phyloP scores from a whole-genome alignment of 1,140 invertebrate species.

The Xylocopa sonorina region DNA sequence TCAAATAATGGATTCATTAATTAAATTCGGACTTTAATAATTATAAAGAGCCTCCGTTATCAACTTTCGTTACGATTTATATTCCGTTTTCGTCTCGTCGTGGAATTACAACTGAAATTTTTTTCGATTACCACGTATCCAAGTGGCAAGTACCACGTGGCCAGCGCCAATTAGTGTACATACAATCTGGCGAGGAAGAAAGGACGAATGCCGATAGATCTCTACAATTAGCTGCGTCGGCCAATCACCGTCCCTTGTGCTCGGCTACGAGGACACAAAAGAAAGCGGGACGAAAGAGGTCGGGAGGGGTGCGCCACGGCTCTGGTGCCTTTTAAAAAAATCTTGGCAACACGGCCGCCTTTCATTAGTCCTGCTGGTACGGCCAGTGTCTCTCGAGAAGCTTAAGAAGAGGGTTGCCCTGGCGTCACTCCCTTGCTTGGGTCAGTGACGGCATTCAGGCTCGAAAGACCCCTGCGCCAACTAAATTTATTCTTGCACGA shows the following conservation, averaged over 20 bases:
- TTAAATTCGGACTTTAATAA: too few relatives aligned
- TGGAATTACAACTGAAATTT: neutral
- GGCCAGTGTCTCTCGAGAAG: conserved; percentile 50
- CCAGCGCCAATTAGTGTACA: conserved; percentile 51
- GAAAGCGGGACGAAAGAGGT: conserved; percentile 42
- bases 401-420: conserved; percentile 51
- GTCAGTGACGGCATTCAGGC: conserved; percentile 47
- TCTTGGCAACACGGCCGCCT: conserved; percentile 68
- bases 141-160: neutral
- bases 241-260: conserved; percentile 73
- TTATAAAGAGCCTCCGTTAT: neutral
- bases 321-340: conserved; percentile 66
- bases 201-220: conserved; percentile 49
- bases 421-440: conserved; percentile 26
- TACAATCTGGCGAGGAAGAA: conserved; percentile 43
- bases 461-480: conserved; percentile 16
- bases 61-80: neutral
- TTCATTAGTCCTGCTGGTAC: conserved; percentile 66
- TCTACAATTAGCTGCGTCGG: conserved; percentile 70
- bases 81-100: neutral
- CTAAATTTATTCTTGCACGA: neutral
- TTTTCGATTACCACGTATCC: conserved; percentile 1
- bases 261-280: conserved; percentile 63
- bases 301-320: conserved; percentile 19
- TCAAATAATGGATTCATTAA: too few relatives aligned